Conservation (phyloP, 2,113 vertebrate species). For the Psophia crepitans region DNA sequence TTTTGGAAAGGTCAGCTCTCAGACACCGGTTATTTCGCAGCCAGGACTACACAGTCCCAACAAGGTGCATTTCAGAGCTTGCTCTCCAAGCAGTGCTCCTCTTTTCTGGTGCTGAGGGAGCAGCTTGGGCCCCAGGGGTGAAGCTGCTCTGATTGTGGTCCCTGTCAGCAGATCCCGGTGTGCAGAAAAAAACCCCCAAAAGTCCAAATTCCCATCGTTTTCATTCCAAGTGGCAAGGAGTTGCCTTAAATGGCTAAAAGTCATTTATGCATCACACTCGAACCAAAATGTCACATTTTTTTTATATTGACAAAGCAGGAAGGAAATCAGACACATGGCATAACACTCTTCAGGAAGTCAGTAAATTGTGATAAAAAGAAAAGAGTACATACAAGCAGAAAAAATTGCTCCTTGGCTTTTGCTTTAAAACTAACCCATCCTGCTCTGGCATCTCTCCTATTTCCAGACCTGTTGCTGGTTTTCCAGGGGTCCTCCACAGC, state of each 20-base stretch:
- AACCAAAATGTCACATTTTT: fast-evolving
- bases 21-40: neutral
- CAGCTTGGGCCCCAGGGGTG: neutral
- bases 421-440: neutral
- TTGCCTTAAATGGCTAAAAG: neutral
- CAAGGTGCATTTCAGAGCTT: neutral
- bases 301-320: neutral
- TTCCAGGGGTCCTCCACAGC: fast-evolving
- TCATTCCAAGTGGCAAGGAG: neutral
- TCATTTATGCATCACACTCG: neutral
- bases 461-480: neutral
- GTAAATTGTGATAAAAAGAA: neutral
- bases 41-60: neutral
- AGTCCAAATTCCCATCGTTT: neutral
- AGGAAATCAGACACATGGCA: neutral
- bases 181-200: neutral
- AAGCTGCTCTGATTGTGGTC: neutral
- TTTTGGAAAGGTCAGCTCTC: neutral
- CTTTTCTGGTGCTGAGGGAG: neutral
- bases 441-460: neutral
- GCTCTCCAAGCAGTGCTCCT: neutral
- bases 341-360: neutral
- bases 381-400: too few species aligned
- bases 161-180: neutral
- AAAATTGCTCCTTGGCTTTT: neutral